Evolutionary conservation across 30 jellyfish, hydroid and myxozoan species (phyloP).

Genomic region (Phacellophora camtschatica): DNA sequence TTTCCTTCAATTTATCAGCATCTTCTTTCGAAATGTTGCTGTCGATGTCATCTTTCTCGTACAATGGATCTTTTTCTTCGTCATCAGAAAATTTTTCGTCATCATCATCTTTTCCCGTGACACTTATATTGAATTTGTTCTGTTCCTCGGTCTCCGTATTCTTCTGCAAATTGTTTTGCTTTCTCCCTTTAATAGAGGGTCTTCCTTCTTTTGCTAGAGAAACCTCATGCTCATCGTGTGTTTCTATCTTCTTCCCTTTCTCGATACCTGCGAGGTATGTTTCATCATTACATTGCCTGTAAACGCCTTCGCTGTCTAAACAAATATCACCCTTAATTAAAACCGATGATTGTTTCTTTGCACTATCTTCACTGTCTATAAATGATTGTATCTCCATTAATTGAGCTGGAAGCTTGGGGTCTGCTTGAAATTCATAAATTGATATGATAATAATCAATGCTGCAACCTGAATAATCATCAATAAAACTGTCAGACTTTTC

Average conservation of each 20-base stretch:
- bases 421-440: not conserved
- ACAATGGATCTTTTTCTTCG: too few species aligned
- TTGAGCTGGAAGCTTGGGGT: not conserved
- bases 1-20: not conserved
- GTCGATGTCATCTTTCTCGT: not conserved
- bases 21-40: not conserved
- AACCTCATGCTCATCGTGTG: not conserved
- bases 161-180: not conserved
- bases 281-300: slow-evolving; percentile 34
- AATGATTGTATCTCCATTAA: not conserved
- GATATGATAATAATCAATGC: not conserved
- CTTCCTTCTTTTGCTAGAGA: not conserved
- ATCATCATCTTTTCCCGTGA: not conserved
- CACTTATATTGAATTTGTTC: not conserved
- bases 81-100: too few species aligned
- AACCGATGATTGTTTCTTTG: not conserved
- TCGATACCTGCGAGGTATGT: not conserved
- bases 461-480: not conserved
- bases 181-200: too few species aligned
- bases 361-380: not conserved
- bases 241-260: not conserved
- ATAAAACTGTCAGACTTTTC: slow-evolving; percentile 2
- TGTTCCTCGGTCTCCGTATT: not conserved
- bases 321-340: not conserved
- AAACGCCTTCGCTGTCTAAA: slow-evolving; percentile 48